Base-by-base conservation (phyloP, 1,140 invertebrate genomes). In the Drosophila guanche region DNA sequence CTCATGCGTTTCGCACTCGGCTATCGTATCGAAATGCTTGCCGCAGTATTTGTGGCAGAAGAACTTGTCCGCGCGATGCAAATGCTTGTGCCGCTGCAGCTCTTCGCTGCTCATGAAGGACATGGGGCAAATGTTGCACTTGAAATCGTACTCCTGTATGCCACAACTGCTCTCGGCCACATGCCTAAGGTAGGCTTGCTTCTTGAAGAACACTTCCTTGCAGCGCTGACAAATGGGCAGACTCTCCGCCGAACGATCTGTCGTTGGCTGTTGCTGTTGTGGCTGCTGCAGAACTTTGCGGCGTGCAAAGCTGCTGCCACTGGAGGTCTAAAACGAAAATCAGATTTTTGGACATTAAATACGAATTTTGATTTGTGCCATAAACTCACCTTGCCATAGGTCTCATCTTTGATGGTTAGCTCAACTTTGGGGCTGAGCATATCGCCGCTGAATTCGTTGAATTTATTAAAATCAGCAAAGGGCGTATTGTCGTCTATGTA, bases 21-120 rank as follows among this genome's bases (percentile, higher is more conserved):
- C 62, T 47, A 90, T 89, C 3, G 76, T 81, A 4, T 84, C 85
- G 20, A 72, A 90, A 57, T 89, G 62, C 74, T 90, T 90, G 48
- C 89, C 89, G 46, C 89, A 90, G 51, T 90, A 90, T 56, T 90
- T 90, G 61, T 89, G 89, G 50, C 89, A 90, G 37, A 90, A 90
- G 57, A 88, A 90, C 27, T 79, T 83, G 46, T 90, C 86, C 2
- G 58, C 40, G 3, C 81, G 74, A 70, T 90, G 89, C 5, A 81
- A 57, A 10, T 79, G 76, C 46, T 90, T 90, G 33, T 90, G 89
- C 40, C 60, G 60, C 23, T 84, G 73, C 33, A 90, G 12, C 12
- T 90, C 89, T 40, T 90, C 89, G 42, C 42, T 59, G 27, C 51
- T 84, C 79, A 84, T 88, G 51, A 90, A 90, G 41, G 89, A 90